Evolutionary conservation across 1,140 invertebrate species (phyloP), one percentile per base, ranked within the genome.

Genomic region (Heliothis virescens): DNA sequence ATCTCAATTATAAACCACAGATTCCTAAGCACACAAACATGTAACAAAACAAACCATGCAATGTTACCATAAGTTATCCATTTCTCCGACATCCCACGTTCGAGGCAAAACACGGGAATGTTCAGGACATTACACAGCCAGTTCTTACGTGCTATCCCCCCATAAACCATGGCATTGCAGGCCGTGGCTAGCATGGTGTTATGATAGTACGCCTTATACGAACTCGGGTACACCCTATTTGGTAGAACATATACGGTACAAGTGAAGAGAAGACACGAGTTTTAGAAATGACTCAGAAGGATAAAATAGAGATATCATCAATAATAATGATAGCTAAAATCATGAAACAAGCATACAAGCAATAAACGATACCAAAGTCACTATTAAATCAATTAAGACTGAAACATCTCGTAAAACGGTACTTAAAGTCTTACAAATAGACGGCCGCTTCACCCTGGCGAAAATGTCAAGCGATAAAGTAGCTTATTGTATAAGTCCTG

Each of bases 191-290:
- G 62, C 73, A 79, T 71, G 48, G 69, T 80, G 59, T 81, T 83
- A 84, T 82, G 85, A 87, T 84, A 79, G 73, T 59, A 79, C 60
- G 29, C 82, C 80, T 47, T 82, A 82, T 80, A 72, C 77, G 73
- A 84, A 83, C 82, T 76, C 65, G 55, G 55, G 41, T 3, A 48
- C n/a, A 63, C 82, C 85, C 75, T 83, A 82, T 83, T 82, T 76
- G 72, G 79, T 76, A 53, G 9, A n/a, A 15, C 18, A 9, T 12
- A 60, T 57, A 9, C 48, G 80, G 67, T 65, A 11, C 48, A 63
- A 59, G 57, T 16, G 0, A 15, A 2, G 21, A 48, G 72, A 60
- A 50, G 0, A 18, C 5, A 53, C 52, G 53, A 41, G 21, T 60
- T 47, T 41, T 57, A 2, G 1, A 12, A n/a, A 18, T 11, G 9